Evolutionary conservation across 2,113 vertebrate genomes (phyloP).

Genomic region (Orcinus orca): DNA sequence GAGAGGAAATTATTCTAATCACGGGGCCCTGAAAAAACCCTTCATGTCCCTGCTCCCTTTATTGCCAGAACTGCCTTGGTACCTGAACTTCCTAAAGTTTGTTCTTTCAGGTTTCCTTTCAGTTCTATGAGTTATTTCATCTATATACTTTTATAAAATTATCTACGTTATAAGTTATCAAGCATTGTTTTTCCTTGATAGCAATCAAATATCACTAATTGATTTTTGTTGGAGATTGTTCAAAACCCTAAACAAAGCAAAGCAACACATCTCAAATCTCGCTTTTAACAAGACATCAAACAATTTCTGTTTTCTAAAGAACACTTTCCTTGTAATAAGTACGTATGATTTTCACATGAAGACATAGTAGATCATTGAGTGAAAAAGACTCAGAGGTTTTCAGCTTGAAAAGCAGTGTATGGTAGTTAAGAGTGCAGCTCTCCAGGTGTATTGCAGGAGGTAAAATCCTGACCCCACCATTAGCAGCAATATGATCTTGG

Average conservation of each 20-base stretch:
- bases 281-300: not conserved
- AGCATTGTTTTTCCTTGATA: not conserved
- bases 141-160: not conserved
- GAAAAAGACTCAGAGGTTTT: not conserved
- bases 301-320: not conserved
- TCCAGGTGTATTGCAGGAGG: not conserved
- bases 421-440: not conserved
- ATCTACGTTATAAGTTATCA: not conserved
- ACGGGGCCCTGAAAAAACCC: not conserved
- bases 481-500: not conserved
- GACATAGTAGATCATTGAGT: not conserved
- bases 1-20: not conserved
- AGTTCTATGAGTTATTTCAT: not conserved
- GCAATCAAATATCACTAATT: not conserved
- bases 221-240: not conserved
- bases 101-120: not conserved
- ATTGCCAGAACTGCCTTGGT: not conserved
- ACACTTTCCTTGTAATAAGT: not conserved
- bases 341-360: not conserved
- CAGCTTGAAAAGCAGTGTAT: not conserved
- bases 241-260: not conserved
- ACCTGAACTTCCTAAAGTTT: not conserved
- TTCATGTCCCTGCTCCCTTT: not conserved
- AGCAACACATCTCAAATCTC: not conserved
- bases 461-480: not conserved